These are phyloP conservation scores for Anthophora plumipes DNA, from an alignment of 2,888 invertebrate species.

Conservation along the genomic window DNA sequence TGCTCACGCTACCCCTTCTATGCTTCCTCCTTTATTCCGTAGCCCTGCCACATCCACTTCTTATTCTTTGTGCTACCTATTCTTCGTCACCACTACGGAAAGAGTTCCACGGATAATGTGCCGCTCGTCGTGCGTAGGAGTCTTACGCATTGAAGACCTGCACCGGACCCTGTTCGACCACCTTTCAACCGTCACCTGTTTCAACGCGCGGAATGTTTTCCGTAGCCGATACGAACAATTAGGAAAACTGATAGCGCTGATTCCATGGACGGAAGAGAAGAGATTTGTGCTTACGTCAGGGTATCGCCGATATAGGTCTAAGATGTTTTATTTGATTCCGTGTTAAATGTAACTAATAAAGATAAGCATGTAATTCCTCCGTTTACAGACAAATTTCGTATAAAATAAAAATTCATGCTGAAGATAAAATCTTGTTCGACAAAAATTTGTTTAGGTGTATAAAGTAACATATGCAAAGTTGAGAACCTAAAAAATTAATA, in stretches of 20 bases:
- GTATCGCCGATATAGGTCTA: too few species aligned
- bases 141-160: conserved; percentile 32
- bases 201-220: neutral
- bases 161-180: conserved; percentile 16
- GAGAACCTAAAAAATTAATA: too few species aligned
- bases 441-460: too few species aligned
- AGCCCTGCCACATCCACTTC: conserved; percentile 67
- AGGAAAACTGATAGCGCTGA: neutral
- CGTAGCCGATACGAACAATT: conserved; percentile 15
- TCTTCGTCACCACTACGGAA: conserved; percentile 63
- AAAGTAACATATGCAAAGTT: too few species aligned
- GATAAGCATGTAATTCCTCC: too few species aligned
- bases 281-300: too few species aligned
- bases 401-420: too few species aligned
- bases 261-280: neutral
- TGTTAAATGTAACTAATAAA: too few species aligned
- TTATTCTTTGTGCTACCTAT: conserved; percentile 69
- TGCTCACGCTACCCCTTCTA: conserved; percentile 65
- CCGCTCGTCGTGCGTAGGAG: conserved; percentile 47
- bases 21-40: conserved; percentile 71
- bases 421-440: too few species aligned
- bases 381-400: too few species aligned
- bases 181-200: conserved; percentile 48
- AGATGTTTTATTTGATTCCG: too few species aligned
- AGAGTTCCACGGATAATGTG: conserved; percentile 51